Evolutionary conservation across 1,140 invertebrate genomes (phyloP).

Genomic region (Geopemphigus sp.): DNA sequence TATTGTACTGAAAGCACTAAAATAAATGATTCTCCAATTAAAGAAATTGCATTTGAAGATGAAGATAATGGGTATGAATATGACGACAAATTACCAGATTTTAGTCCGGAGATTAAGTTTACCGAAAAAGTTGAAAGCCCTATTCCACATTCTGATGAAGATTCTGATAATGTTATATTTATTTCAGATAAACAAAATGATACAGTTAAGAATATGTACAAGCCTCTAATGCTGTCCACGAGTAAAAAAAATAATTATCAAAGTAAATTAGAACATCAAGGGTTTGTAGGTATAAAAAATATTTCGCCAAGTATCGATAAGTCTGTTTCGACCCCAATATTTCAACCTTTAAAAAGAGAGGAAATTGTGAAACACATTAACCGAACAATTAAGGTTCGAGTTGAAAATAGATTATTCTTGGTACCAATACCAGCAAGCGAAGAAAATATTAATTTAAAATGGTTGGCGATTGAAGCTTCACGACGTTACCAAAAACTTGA

Average conservation of each 20-base stretch:
- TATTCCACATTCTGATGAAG: conserved; percentile 22
- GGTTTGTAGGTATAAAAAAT: conserved; percentile 23
- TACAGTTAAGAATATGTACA: conserved; percentile 23
- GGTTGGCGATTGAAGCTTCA: conserved; percentile 69
- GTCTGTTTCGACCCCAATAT: background rate
- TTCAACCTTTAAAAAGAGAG: conserved; percentile 5
- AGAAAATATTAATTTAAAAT: conserved; percentile 55
- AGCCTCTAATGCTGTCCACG: conserved; percentile 20
- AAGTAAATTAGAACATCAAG: conserved; percentile 45
- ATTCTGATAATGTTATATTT: conserved; percentile 6
- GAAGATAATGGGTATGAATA: background rate
- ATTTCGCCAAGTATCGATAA: background rate
- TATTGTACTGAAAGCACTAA: conserved; percentile 24
- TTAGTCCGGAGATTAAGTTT: background rate
- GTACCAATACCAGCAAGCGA: conserved; percentile 51
- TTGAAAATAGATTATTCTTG: conserved; percentile 52
- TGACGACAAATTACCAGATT: conserved; percentile 4
- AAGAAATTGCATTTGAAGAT: background rate
- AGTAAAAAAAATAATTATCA: conserved; percentile 28
- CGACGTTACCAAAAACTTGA: conserved; percentile 71
- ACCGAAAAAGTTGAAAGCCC: background rate
- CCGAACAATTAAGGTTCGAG: conserved; percentile 51
- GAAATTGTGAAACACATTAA: conserved; percentile 10
- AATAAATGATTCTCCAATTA: conserved; percentile 1
- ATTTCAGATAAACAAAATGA: conserved; percentile 4